phyloP scores from a whole-genome alignment of 2,797 vertebrate species.

The Antrozous pallidus region DNA sequence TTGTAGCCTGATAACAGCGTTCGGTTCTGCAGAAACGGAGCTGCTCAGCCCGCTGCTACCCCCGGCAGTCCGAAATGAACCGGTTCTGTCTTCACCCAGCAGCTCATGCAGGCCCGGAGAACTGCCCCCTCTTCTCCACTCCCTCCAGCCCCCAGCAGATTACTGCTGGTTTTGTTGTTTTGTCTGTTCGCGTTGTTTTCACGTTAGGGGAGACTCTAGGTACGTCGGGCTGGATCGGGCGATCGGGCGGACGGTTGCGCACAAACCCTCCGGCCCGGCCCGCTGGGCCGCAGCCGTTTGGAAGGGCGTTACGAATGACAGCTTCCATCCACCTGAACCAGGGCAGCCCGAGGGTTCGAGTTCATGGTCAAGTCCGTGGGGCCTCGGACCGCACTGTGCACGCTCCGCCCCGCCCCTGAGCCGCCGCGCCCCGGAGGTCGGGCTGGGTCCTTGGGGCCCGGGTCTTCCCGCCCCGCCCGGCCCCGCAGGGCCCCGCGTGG shows the following conservation, averaged over 20 bases:
- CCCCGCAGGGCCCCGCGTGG: background rate
- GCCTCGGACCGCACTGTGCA: background rate
- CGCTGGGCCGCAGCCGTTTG: background rate
- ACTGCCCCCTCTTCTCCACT: background rate
- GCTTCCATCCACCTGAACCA: background rate
- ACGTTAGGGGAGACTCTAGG: background rate
- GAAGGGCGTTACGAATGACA: background rate
- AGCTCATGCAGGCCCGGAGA: background rate
- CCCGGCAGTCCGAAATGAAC: background rate
- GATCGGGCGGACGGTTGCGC: background rate
- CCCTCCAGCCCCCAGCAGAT: background rate
- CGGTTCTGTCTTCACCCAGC: slow-evolving; percentile 54
- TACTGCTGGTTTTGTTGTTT: background rate
- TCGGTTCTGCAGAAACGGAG: background rate
- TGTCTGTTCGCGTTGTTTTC: background rate
- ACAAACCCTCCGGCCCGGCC: background rate
- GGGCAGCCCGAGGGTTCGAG: background rate
- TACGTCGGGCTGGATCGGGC: slow-evolving; percentile 43
- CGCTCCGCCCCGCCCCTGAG: slow-evolving; percentile 5
- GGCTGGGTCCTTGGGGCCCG: fast-evolving
- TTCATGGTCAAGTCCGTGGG: slow-evolving; percentile 63
- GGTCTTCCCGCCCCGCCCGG: background rate
- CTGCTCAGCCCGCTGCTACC: background rate
- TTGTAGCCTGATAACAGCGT: background rate
- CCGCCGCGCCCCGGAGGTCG: background rate